Evolutionary conservation across 2,888 invertebrate genomes (phyloP), one percentile per base, ranked within the genome.

Genomic region (Andrena flavipes): DNA sequence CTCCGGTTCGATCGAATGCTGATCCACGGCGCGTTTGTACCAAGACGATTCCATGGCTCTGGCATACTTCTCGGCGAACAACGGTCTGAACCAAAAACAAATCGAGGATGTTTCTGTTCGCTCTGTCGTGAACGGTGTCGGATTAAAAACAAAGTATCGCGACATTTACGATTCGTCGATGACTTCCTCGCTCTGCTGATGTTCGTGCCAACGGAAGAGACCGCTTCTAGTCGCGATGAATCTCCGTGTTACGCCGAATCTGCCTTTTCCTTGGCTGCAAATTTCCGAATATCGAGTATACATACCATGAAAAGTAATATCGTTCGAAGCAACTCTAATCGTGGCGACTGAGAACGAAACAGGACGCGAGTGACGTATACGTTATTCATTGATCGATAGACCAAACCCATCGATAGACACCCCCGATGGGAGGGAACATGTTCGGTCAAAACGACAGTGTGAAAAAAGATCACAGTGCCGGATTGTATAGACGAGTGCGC

Each of bases 171-270:
- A 96, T 93, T 97, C 97, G 68, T 95, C 95, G 5, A 95, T 94
- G 87, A 96, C 96, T 5, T 95, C 93, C 10, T 54, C 26, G 68
- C 93, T 94, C 82, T 95, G 94, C 62, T 95, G 95, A 91, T 97
- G 97, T 92, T 98, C 98, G 48, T 97, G 97, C 98, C 98, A 98
- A 90, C 98, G 96, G 60, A 98, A 95, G 0, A 98, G 95, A 54
- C 98, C 98, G 92, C 98, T 98, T 89, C 98, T 95, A 0, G 98
- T 98, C 0, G 98, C 98, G 89, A 98, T 97, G 95, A 98, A 98
- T 7, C 98, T 97, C 86, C 97, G 95, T 65, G 96, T 96, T 82
- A 97, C 96, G 89, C 97, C 97, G 94, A 98, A 98, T 95, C 98
- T 97, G 94, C 97, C 96, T 94, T 97, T 97, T 86, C 97, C 98